phyloP scores from a whole-genome alignment of 2,113 vertebrate genomes.

The Gila orcuttii region DNA sequence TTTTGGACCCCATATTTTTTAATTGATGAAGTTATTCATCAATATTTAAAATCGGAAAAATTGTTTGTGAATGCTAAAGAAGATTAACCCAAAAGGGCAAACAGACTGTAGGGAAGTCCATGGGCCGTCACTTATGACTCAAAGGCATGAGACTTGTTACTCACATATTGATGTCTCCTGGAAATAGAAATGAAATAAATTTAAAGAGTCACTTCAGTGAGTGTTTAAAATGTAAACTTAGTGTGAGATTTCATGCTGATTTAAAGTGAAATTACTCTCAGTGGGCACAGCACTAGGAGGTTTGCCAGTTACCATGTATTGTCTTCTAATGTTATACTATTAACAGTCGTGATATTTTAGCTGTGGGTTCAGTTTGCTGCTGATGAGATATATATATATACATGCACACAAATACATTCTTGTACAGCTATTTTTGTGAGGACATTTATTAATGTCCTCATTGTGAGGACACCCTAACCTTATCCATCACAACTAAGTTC shows the following conservation, averaged over 20 bases:
- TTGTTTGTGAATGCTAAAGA: not conserved
- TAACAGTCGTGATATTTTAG: not conserved
- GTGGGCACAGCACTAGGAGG: not conserved
- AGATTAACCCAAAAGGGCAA: not conserved
- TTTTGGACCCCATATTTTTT: not conserved
- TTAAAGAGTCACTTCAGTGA: not conserved
- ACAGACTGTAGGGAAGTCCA: not conserved
- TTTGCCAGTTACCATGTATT: not conserved
- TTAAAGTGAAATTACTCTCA: not conserved
- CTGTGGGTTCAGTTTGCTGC: not conserved
- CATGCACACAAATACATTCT: too few species aligned
- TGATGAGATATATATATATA: too few species aligned
- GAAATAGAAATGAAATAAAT: not conserved
- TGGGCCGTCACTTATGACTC: slow-evolving; percentile 2
- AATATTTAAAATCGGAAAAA: not conserved
- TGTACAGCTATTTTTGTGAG: too few species aligned
- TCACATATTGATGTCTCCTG: not conserved
- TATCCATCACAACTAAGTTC: too few species aligned
- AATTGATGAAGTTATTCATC: not conserved
- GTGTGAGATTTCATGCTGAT: not conserved
- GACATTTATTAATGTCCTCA: too few species aligned
- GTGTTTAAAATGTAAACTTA: not conserved
- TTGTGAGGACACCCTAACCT: too few species aligned
- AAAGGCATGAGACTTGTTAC: slow-evolving; percentile 23
- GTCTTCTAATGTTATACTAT: not conserved